phyloP scores from a whole-genome alignment of 35 echinoderm and acorn worm species.

The Anneissia japonica region DNA sequence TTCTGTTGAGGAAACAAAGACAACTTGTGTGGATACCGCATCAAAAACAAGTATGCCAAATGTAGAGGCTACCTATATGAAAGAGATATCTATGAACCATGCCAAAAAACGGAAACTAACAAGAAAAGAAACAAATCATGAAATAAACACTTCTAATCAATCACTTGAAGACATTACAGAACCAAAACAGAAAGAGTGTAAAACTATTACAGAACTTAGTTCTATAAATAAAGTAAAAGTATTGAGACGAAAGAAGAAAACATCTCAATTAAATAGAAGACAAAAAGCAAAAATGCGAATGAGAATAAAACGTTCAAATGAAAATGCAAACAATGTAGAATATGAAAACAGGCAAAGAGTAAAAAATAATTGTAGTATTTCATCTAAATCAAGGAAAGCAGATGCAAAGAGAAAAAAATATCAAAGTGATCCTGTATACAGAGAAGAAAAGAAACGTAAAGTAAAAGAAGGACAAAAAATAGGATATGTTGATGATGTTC shows the following conservation, averaged over 20 bases:
- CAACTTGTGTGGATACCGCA: neutral
- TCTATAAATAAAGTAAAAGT: neutral
- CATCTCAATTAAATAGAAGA: neutral
- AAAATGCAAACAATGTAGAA: neutral
- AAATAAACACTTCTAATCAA: no score
- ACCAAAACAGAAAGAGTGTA: neutral
- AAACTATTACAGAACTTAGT: neutral
- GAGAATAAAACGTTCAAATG: neutral
- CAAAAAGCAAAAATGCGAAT: neutral
- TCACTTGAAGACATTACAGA: neutral
- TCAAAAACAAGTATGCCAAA: neutral
- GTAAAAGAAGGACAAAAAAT: neutral
- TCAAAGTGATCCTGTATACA: neutral
- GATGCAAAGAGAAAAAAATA: neutral
- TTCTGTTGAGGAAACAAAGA: neutral
- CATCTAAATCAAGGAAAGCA: neutral
- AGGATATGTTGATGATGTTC: neutral
- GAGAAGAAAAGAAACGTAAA: constrained; percentile 10
- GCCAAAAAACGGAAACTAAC: neutral
- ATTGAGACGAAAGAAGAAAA: neutral
- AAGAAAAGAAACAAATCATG: neutral
- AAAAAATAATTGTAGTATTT: no score
- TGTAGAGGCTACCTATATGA: neutral
- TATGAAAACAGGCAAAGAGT: no score
- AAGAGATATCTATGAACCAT: neutral